Evolutionary conservation across 2,113 vertebrate genomes (phyloP), one percentile per base, ranked within the genome.

Genomic region (Motacilla tschutschensis): DNA sequence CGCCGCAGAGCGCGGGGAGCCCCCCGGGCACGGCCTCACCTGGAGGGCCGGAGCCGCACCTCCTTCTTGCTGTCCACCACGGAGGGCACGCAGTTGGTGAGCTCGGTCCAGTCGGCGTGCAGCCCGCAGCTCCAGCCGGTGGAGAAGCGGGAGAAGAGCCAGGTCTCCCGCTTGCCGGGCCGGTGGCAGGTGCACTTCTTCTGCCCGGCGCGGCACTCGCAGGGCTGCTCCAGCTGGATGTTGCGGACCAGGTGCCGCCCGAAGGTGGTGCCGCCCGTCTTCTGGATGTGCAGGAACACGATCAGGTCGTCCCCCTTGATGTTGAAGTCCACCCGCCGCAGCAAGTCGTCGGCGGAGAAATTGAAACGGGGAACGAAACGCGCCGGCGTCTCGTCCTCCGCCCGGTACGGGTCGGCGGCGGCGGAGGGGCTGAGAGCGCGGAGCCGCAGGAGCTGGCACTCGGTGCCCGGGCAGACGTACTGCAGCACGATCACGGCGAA

Each of bases 21-120:
- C 2, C 43, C 10, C 7, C 5, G 12, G 20, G 18, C 43, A 20
- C 31, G 10, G 41, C 89, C 98, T 95, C 94, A 99, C 98, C 98
- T 98, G 91, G 97, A 96, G 26, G 97, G 96, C 55, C 95, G 94
- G 36, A 94, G 96, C 57, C 88, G 93, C 88, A 95, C 88, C 89
- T 98, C 98, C 88, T 96, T 95, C 67, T 94, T 95, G 47, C 96
- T 97, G 95, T 98, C 98, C 97, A 99, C 98, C 76, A 98, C 96
- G 6, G 97, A 93, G 8, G 98, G 99, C 46, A 99, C 98, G 89
- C 99, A 99, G 97, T 98, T 99, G 94, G 98, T 99, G 92, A 99
- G 99, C 96, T 99, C 99, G 91, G 99, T 99, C 99, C 99, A 99
- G 98, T 99, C 99, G 72, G 99, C 99, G 95, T 99, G 99, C 94